Evolutionary conservation across 1,140 invertebrate species (phyloP), one percentile per base, ranked within the genome.

Genomic region (Chrysoperla carnea): DNA sequence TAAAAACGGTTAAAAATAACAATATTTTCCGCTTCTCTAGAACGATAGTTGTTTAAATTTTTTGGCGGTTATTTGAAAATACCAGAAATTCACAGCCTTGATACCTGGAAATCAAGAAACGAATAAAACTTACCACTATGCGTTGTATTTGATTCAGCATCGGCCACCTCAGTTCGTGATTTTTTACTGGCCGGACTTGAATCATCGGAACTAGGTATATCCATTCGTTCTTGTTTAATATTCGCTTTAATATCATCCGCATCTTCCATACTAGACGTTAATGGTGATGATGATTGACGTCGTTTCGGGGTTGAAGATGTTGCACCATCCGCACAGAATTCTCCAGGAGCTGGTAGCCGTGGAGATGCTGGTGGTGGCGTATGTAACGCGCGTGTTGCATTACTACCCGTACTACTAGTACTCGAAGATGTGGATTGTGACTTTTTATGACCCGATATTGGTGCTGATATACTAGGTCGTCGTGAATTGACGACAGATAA

Each of bases 131-230:
- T 65, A 89, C 85, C 84, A 62, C 81, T 85, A 63, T 86, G 81
- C 57, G 83, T 80, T 43, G 84, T 88, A 58, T 89, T 90, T 28
- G 83, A 83, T 61, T 86, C 84, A 33, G 84, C 84, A 58, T 90
- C 84, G 36, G 76, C 81, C 11, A 83, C 76, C 60, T 83, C 81
- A 29, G 78, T 83, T 58, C 82, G 75, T 23, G 72, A 76, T 52
- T 81, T 81, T 60, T 83, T 83, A 41, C 52, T 48, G 37, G 14
- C 2, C 28, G 27, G 13, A 29, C 51, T 49, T 48, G 52, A 59
- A 29, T 56, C 53, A 44, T 73, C 70, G 11, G 67, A 72, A 0
- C 63, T 64, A 41, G 72, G 72, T 1, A 72, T 74, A 31, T 73
- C 72, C 61, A 72, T 61, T 59, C 69, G 48, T 48, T 79, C 78